Evolutionary conservation across 2,888 invertebrate genomes (phyloP), one percentile per base, ranked within the genome.

Genomic region (Clepsis dumicolana): DNA sequence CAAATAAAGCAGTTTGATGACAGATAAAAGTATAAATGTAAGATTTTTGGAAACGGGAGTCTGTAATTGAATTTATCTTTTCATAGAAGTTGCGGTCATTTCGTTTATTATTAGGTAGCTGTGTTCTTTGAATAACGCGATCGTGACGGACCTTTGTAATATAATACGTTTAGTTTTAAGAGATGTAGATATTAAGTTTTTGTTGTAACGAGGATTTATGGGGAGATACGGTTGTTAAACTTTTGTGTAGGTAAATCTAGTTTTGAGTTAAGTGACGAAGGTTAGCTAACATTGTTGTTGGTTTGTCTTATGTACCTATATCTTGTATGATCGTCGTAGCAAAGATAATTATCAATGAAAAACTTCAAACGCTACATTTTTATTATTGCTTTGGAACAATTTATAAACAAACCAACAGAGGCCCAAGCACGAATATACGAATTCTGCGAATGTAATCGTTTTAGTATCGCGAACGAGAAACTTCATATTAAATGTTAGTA

Each of bases 61-160:
- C 87, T 85, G 86, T 91, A 92, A 92, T 91, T 91, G 92, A 85
- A 84, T 87, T 91, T 90, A 92, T 90, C 88, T 90, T 78, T 93
- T 91, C 92, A 85, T 80, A 84, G 92, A 92, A 93, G 76, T 85
- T 85, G 85, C 88, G 89, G 89, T 85, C 89, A 86, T 90, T 91
- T 88, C 80, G 75, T 79, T 82, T 83, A 81, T 71, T 82, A 82
- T 80, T 80, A 83, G 79, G 88, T 85, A 87, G 86, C 87, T 71
- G 73, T 78, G 78, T 76, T 68, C 71, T 75, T 77, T 85, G 83
- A 89, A 74, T 85, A 87, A 88, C 84, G 87, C 78, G 84, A 74
- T 84, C 89, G 83, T 88, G 87, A 85, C 80, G 29, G 56, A 57
- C 25, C 48, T 59, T 52, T 68, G 68, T 64, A 68, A 68, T 29